phyloP scores from a whole-genome alignment of 2,797 vertebrate species.

The Botia kubotai region DNA sequence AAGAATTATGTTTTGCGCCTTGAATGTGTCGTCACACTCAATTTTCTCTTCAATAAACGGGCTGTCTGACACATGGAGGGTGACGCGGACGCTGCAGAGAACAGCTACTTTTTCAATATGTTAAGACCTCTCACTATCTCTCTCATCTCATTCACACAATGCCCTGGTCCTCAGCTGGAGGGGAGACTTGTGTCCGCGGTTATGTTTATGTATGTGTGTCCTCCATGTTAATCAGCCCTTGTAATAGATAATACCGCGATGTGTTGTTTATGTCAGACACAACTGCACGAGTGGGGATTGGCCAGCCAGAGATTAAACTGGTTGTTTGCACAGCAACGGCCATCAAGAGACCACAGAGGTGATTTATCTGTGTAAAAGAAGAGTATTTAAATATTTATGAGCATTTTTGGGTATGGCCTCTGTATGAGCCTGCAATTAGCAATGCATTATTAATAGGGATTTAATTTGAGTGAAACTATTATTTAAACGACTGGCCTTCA shows the following conservation, averaged over 20 bases:
- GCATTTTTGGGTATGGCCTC: slow-evolving; percentile 45
- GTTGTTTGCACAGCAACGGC: slow-evolving; percentile 36
- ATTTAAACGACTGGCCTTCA: slow-evolving; percentile 12
- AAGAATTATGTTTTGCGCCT: slow-evolving; percentile 5
- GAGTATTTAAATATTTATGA: slow-evolving; percentile 53
- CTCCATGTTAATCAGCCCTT: slow-evolving; percentile 20
- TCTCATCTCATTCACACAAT: slow-evolving; percentile 11
- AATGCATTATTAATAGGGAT: slow-evolving; percentile 57
- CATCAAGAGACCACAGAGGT: slow-evolving; percentile 36
- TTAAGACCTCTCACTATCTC: slow-evolving; percentile 20
- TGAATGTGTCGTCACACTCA: slow-evolving; percentile 39
- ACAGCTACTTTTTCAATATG: slow-evolving; percentile 57
- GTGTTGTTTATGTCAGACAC: slow-evolving; percentile 16
- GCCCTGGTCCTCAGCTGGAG: slow-evolving; percentile 18
- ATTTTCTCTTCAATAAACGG: slow-evolving; percentile 53
- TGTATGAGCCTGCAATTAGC: slow-evolving; percentile 43
- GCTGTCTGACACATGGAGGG: slow-evolving; percentile 53
- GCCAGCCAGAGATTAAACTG: slow-evolving; percentile 43
- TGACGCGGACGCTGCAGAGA: slow-evolving; percentile 48
- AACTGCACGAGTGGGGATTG: slow-evolving; percentile 16
- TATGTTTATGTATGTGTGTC: slow-evolving; percentile 22
- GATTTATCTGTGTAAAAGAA: slow-evolving; percentile 54
- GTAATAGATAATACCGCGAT: slow-evolving; percentile 28
- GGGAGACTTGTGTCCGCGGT: slow-evolving; percentile 24
- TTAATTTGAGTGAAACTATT: slow-evolving; percentile 46